phyloP scores from a whole-genome alignment of 2,797 vertebrate species.

The Zenarchopterus dispar region DNA sequence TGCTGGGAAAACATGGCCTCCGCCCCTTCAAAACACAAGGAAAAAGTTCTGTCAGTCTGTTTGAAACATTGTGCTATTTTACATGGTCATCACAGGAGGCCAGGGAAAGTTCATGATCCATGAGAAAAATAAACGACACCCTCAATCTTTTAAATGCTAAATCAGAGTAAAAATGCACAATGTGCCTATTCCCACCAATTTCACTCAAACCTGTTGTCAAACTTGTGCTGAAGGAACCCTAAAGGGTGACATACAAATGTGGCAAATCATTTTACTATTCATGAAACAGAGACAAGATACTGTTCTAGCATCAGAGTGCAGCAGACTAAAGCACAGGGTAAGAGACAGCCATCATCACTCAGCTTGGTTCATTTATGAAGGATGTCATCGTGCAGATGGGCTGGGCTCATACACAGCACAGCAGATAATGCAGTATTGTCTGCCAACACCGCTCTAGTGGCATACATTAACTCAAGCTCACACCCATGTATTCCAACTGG shows the following conservation, averaged over 20 bases:
- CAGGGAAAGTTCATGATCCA: conserved; percentile 14
- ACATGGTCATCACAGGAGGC: conserved; percentile 1
- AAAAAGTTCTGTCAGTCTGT: conserved; percentile 2
- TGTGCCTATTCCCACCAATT: conserved; percentile 51
- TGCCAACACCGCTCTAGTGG: conserved; percentile 74
- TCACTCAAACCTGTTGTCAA: conserved; percentile 55
- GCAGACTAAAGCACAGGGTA: conserved; percentile 42
- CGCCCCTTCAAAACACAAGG: conserved; percentile 75
- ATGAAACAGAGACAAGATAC: conserved; percentile 42
- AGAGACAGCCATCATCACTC: conserved; percentile 66
- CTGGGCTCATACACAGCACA: conserved; percentile 46
- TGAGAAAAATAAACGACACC: not conserved
- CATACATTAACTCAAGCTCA: conserved; percentile 73
- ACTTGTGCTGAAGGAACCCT: conserved; percentile 34
- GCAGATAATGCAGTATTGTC: conserved; percentile 59
- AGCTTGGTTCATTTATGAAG: conserved; percentile 68
- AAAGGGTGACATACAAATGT: conserved; percentile 43
- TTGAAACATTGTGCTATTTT: not conserved
- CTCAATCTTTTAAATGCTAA: conserved; percentile 20
- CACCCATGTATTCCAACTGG: conserved; percentile 72
- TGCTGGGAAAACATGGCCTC: conserved; percentile 94
- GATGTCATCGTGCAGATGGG: conserved; percentile 63
- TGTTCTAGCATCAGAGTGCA: conserved; percentile 32
- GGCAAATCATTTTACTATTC: conserved; percentile 52
- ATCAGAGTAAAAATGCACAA: conserved; percentile 17